A percentile compares a stretch with the other conserved stretches of the same genome.
Conservation (phyloP, 1,140 invertebrate species). For the Temnothorax longispinosus region DNA sequence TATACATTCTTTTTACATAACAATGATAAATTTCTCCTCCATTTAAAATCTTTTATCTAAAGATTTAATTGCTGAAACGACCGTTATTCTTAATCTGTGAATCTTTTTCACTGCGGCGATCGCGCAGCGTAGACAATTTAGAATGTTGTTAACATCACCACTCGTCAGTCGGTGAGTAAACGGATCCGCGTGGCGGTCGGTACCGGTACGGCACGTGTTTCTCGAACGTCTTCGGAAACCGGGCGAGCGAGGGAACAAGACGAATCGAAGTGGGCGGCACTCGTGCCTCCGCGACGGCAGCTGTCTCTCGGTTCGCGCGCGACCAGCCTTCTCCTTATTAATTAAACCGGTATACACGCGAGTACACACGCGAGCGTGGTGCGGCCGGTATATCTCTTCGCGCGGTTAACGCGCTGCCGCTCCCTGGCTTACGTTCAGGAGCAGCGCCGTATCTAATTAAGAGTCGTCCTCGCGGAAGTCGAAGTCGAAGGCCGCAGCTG, state of each 20-base stretch:
- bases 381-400: too few species aligned
- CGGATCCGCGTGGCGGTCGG: neutral
- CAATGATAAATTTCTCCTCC: too few species aligned
- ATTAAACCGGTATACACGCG: constrained; percentile 57
- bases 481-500: constrained; percentile 6
- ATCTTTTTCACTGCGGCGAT: neutral
- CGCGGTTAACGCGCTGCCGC: constrained; percentile 12
- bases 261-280: constrained; percentile 50
- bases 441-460: constrained; percentile 40
- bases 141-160: neutral
- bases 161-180: neutral
- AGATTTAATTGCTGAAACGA: too few species aligned
- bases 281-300: constrained; percentile 40
- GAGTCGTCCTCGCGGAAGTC: constrained; percentile 25
- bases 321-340: constrained; percentile 59
- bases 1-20: too few species aligned
- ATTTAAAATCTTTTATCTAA: too few species aligned
- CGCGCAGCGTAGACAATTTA: neutral
- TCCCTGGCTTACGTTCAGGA: constrained; percentile 28
- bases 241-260: constrained; percentile 14
- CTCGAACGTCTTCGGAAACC: constrained; percentile 3
- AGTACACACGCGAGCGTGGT: constrained; percentile 6
- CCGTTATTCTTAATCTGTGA: neutral
- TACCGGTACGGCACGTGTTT: constrained; percentile 39
- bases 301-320: constrained; percentile 49